Evolutionary conservation across 2,113 vertebrate species (phyloP), one percentile per base, ranked within the genome.

Genomic region (Notarius quadriscutis): DNA sequence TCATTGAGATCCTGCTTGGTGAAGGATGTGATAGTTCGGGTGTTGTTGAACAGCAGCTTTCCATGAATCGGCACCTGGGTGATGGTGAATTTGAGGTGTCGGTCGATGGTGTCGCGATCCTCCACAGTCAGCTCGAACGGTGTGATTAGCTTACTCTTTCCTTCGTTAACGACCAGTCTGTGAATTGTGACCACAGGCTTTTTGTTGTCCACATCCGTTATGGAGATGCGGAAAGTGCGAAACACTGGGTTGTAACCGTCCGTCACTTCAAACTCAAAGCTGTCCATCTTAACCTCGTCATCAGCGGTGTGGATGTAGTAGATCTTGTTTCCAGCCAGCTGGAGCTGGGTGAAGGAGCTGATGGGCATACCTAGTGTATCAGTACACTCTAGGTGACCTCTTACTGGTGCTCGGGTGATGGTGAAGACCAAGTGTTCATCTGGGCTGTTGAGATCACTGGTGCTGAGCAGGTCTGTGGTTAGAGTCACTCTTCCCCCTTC

Each of bases 191-290:
- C 92, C 2, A 99, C 96, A 0, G 98, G 98, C 88, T 97, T 98
- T 90, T 99, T 99, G 87, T 99, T 99, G 94, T 99, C 98, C 62
- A 99, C 98, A 1, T 97, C 97, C 0, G 94, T 94, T 83, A 99
- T 99, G 84, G 97, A 98, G 89, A 99, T 96, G 27, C 97, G 96
- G 90, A 99, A 99, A 0, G 98, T 99, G 86, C 98, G 97, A 90
- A 97, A 99, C 79, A 99, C 96, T 0, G 97, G 97, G 89, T 99
- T 99, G 89, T 93, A 97, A 48, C 98, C 98, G 10, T 99, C 98
- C 0, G 97, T 99, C 88, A 99, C 97, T 90, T 99, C 96, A 88
- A 99, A 99, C 90, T 99, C 97, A 92, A 99, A 99, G 88, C 98
- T 99, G 91, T 99, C 98, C 97, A 97, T 97, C 93, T 97, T 99